Conservation (phyloP, 1,140 invertebrate species). For the Ridgeia piscesae region DNA sequence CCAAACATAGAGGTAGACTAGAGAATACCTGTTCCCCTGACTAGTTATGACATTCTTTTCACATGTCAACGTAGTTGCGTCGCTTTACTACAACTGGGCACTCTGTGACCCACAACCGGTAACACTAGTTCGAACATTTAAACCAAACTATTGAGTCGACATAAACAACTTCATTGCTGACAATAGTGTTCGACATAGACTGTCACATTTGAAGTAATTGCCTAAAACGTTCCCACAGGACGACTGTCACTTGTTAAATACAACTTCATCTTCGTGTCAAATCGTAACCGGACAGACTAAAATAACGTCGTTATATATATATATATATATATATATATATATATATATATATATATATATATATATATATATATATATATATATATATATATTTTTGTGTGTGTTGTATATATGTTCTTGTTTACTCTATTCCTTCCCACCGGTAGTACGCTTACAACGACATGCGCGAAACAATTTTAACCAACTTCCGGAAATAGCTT, state of each 20-base stretch:
- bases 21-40: neutral
- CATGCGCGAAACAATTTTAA: neutral
- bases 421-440: neutral
- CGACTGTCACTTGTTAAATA: neutral
- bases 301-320: neutral
- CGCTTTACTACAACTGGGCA: too few species aligned
- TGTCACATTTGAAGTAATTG: neutral
- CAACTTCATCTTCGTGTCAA: neutral
- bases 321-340: too few species aligned
- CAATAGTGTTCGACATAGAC: neutral
- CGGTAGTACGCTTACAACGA: neutral
- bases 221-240: neutral
- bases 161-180: neutral
- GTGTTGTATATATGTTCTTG: too few species aligned
- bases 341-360: too few species aligned
- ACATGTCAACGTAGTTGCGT: neutral
- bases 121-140: neutral
- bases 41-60: neutral
- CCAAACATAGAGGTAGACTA: neutral
- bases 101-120: too few species aligned
- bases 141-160: neutral
- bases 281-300: neutral
- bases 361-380: too few species aligned
- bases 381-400: too few species aligned
- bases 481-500: neutral